Evolutionary conservation across 1,140 invertebrate species (phyloP), one percentile per base, ranked within the genome.

Genomic region (Drosophila mauritiana): DNA sequence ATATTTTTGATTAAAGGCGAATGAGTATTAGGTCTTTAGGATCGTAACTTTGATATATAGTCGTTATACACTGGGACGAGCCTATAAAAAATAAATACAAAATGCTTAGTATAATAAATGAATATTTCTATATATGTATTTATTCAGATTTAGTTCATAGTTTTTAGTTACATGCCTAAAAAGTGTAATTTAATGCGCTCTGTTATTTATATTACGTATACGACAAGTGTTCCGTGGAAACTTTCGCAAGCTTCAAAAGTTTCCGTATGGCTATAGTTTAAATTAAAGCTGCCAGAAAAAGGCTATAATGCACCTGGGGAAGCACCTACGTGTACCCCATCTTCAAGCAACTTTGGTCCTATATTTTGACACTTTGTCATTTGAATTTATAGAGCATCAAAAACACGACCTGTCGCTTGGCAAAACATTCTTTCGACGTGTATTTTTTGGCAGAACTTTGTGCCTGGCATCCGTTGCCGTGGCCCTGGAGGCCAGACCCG

Each of bases 401-500:
- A 39, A 36, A 13, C 64, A 55, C 67, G 67, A 39, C 67, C 40
- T 53, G 36, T 15, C 37, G 59, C n/a, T 43, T 2, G 7, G 27
- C 8, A 10, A 64, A 34, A 36, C 13, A 56, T 39, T 12, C 42
- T 27, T 40, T 69, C 3, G 40, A 27, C 51, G 11, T 67, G 34
- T 10, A 31, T 65, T 37, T 59, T 70, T 69, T 39, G 17, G 25
- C 34, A 25, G 34, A 54, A 46, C 39, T 68, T 40, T 65, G 31
- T 68, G 67, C 39, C 34, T 8, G 63, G 67, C 65, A 70, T 40
- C 49, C 48, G 65, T 67, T 65, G 43, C 61, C 45, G 39, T 64
- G 49, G 65, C 63, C 65, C 63, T 31, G 59, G 46, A 52, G 64
- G 64, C 64, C 64, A 40, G 45, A 64, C 64, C 59, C 51, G 37